Conservation (phyloP, 1,140 invertebrate genomes). For the Pachypsylla venusta region DNA sequence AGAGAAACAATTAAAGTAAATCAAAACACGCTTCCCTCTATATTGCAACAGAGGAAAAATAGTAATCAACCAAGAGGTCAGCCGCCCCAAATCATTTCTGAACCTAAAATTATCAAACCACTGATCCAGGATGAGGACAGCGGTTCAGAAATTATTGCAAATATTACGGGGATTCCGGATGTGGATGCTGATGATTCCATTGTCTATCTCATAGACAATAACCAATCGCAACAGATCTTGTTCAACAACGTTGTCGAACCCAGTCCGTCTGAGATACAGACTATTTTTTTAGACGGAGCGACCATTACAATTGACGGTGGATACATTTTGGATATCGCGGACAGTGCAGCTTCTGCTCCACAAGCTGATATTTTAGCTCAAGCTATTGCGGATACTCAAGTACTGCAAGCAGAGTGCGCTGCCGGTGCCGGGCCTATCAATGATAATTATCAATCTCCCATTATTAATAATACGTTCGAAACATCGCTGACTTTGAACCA, state of each 20-base stretch:
- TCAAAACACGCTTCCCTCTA: neutral
- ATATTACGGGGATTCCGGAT: neutral
- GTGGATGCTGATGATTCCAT: neutral
- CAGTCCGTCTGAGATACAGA: neutral
- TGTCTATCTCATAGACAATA: neutral
- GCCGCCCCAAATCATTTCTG: neutral
- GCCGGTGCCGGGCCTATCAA: neutral
- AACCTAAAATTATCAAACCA: neutral
- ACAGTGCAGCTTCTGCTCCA: constrained; percentile 7
- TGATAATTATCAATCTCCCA: constrained; percentile 30
- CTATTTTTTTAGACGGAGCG: constrained; percentile 18
- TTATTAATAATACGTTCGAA: constrained; percentile 42
- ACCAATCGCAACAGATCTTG: neutral
- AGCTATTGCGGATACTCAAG: constrained; percentile 56
- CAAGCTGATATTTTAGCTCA: constrained; percentile 49
- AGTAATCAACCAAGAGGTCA: neutral
- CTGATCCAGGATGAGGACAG: too few species aligned
- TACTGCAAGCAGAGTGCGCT: constrained; percentile 44
- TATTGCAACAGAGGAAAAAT: neutral
- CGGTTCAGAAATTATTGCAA: neutral
- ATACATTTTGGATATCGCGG: constrained; percentile 18
- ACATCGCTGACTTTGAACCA: constrained; percentile 52
- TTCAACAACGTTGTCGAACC: neutral
- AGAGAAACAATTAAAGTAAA: neutral
- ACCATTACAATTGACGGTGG: constrained; percentile 32